Percentiles rank a stretch among this genome's conserved stretches.
Evolutionary conservation across 2,888 invertebrate species (phyloP).

Genomic region (Dryocosmus kuriphilus): DNA sequence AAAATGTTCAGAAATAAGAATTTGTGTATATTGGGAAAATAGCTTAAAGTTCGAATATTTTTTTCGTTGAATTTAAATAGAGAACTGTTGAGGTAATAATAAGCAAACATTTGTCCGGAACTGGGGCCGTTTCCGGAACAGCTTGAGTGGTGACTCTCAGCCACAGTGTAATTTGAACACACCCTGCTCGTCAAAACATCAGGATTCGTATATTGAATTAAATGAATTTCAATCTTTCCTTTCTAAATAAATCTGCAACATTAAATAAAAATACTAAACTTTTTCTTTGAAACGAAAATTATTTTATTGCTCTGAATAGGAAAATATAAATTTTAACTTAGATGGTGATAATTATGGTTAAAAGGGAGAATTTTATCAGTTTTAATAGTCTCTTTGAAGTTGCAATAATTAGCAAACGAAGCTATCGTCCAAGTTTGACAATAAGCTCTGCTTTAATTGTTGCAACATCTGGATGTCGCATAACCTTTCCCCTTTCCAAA

Average conservation of each 20-base stretch:
- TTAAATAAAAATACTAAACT: not conserved
- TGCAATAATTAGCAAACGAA: constrained; percentile 22
- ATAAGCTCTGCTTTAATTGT: constrained; percentile 76
- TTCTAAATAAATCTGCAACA: not conserved
- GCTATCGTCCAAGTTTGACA: constrained; percentile 69
- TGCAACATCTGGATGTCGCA: constrained; percentile 76
- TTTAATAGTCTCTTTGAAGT: constrained; percentile 6
- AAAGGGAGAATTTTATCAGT: not conserved
- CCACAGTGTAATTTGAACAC: constrained; percentile 55
- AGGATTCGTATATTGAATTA: not conserved
- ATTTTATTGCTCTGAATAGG: not conserved
- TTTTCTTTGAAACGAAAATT: too few relatives aligned
- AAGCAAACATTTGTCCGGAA: constrained; percentile 70
- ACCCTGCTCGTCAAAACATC: constrained; percentile 21
- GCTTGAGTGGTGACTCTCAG: constrained; percentile 58
- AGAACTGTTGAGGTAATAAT: constrained; percentile 58
- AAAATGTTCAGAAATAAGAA: not conserved
- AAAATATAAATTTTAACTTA: not conserved
- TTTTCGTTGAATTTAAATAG: constrained; percentile 23
- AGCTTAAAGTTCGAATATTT: too few relatives aligned
- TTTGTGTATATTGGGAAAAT: too few relatives aligned
- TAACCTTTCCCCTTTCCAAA: constrained; percentile 66
- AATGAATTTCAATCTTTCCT: not conserved
- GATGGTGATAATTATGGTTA: not conserved
- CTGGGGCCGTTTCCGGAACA: constrained; percentile 66